A percentile compares a stretch with the other conserved stretches of the same genome.
These are phyloP conservation scores for Mayetiola destructor DNA, from an alignment of 2,888 invertebrate species.

Conservation along the genomic window DNA sequence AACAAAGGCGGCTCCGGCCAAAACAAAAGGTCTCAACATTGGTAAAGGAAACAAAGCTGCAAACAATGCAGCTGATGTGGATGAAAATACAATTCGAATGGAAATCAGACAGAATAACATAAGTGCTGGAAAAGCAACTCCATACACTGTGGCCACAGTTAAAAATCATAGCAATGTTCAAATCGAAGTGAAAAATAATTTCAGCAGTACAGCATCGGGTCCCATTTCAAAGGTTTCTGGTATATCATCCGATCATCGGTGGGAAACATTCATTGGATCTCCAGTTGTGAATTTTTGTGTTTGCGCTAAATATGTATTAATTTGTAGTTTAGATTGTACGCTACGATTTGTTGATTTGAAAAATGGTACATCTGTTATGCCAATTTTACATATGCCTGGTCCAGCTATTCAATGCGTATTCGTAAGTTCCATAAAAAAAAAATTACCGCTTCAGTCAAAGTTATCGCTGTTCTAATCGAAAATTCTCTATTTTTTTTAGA, in stretches of 20 bases:
- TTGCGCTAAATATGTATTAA: slow-evolving; percentile 30
- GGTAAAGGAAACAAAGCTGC: background rate
- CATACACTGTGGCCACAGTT: slow-evolving; percentile 22
- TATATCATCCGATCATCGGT: slow-evolving; percentile 28
- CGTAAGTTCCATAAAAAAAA: slow-evolving; percentile 23
- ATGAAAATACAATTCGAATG: background rate
- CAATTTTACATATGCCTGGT: slow-evolving; percentile 29
- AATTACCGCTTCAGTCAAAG: background rate
- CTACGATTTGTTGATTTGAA: slow-evolving; percentile 28
- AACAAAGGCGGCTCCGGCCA: slow-evolving; percentile 21
- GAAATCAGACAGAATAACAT: slow-evolving; percentile 16
- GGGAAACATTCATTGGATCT: slow-evolving; percentile 53
- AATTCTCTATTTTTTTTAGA: slow-evolving; percentile 21
- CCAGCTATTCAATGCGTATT: slow-evolving; percentile 31
- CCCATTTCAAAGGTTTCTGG: slow-evolving; percentile 42
- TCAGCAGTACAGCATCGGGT: slow-evolving; percentile 45
- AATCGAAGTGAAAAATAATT: slow-evolving; percentile 28
- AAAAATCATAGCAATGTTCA: slow-evolving; percentile 38
- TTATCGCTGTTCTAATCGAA: background rate
- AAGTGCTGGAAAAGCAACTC: slow-evolving; percentile 19
- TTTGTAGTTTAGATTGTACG: slow-evolving; percentile 33
- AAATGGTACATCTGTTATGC: slow-evolving; percentile 29
- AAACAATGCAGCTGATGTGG: slow-evolving; percentile 13
- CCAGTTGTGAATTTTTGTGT: slow-evolving; percentile 32
- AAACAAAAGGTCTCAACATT: slow-evolving; percentile 15